Percentiles rank a stretch among this genome's conserved stretches.
Evolutionary conservation across 2,888 invertebrate species (phyloP).

Genomic region (Ctena decussata): DNA sequence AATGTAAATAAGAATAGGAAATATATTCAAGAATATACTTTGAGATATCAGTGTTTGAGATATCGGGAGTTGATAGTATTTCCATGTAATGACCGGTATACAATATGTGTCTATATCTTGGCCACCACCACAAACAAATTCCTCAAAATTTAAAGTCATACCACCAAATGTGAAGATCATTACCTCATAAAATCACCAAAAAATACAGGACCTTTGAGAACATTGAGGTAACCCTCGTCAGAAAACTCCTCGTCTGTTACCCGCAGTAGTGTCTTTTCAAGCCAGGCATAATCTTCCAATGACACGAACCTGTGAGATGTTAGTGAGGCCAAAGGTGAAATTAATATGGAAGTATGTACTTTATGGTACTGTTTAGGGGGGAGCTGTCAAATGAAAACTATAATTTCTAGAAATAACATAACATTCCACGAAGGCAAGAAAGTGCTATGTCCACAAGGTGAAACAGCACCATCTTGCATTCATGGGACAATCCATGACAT

Average conservation of each 20-base stretch:
- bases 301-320: conserved; percentile 80
- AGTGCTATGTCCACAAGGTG: too few relatives aligned
- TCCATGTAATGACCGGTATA: too few relatives aligned
- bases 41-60: too few relatives aligned
- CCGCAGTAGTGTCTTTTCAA: conserved; percentile 88
- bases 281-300: conserved; percentile 84
- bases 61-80: too few relatives aligned
- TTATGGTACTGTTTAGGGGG: background rate
- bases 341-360: too few relatives aligned
- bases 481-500: too few relatives aligned
- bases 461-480: too few relatives aligned
- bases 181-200: conserved; percentile 97
- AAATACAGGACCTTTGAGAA: conserved; percentile 92
- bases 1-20: too few relatives aligned
- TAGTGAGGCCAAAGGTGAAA: conserved; percentile 38
- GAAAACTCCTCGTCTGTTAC: conserved; percentile 91
- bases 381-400: background rate
- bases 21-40: too few relatives aligned
- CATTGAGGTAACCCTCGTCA: conserved; percentile 86
- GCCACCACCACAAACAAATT: too few relatives aligned
- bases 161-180: background rate
- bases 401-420: background rate
- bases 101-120: too few relatives aligned
- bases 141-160: background rate
- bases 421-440: too few relatives aligned